phyloP scores from a whole-genome alignment of 37 sponge, comb jelly and placozoan species.

The Theonella swinhoei region DNA sequence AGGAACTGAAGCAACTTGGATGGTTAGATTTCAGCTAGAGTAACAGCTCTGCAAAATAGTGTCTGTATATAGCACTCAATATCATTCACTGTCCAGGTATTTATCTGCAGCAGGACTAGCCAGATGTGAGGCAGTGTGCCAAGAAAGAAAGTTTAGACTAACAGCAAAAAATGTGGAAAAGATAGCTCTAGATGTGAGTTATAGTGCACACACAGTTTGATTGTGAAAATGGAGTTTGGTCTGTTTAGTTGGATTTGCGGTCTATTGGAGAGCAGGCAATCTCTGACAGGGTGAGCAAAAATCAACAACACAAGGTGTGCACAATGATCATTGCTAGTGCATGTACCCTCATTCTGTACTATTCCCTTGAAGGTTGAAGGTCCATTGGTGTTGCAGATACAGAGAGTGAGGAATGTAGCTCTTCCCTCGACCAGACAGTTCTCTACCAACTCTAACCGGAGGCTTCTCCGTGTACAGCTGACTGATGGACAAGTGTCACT shows the following conservation, averaged over 20 bases:
- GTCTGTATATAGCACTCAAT: neutral
- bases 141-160: constrained; percentile 1
- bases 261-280: constrained; percentile 23
- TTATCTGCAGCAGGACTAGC: constrained; percentile 45
- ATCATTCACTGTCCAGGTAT: constrained; percentile 20
- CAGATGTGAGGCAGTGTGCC: constrained; percentile 23
- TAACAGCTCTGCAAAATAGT: neutral
- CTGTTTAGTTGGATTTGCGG: constrained; percentile 48
- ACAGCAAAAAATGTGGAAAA: constrained; percentile 16
- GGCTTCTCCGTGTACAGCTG: constrained; percentile 64
- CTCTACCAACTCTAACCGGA: neutral
- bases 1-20: constrained; percentile 27
- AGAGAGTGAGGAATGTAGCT: constrained; percentile 68
- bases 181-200: constrained; percentile 42
- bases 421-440: constrained; percentile 56
- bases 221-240: neutral
- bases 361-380: constrained; percentile 45
- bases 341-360: no score
- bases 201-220: neutral
- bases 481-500: constrained; percentile 69
- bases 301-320: neutral
- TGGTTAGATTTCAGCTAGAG: constrained; percentile 21
- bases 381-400: constrained; percentile 74
- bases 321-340: no score
- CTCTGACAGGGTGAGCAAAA: constrained; percentile 2